Percentiles rank a stretch among this genome's conserved stretches.
phyloP scores from a whole-genome alignment of 2,888 invertebrate genomes.

The Melanostoma scalare region DNA sequence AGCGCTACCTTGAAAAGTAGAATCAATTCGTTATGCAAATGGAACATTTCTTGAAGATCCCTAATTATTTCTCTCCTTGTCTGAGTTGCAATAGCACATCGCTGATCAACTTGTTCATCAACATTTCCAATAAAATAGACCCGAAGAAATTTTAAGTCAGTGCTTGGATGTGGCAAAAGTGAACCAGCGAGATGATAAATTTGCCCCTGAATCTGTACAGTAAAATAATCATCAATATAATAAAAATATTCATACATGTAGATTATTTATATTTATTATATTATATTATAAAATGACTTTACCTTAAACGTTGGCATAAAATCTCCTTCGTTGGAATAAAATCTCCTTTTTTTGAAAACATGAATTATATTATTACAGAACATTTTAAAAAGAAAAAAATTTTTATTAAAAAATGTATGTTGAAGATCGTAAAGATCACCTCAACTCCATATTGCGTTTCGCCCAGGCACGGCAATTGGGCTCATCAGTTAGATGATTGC shows the following conservation, averaged over 20 bases:
- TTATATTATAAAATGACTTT: not conserved
- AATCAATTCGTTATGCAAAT: constrained; percentile 76
- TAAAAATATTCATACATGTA: too few relatives aligned
- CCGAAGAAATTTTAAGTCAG: not conserved
- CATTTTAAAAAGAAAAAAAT: too few relatives aligned
- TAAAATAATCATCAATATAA: not conserved
- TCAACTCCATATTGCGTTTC: too few relatives aligned
- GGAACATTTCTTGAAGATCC: constrained; percentile 47
- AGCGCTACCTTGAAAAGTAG: constrained; percentile 74
- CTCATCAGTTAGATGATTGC: too few relatives aligned
- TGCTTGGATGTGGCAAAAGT: not conserved
- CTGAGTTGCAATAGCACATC: not conserved
- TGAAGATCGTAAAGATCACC: too few relatives aligned
- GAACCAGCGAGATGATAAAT: not conserved
- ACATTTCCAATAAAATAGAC: not conserved
- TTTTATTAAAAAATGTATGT: too few relatives aligned
- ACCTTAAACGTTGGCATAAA: constrained; percentile 25
- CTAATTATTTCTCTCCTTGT: not conserved
- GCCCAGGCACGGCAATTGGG: too few relatives aligned
- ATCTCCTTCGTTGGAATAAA: constrained; percentile 24
- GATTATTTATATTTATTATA: too few relatives aligned
- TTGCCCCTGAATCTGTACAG: constrained; percentile 5
- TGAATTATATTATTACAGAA: too few relatives aligned
- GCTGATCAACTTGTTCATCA: not conserved
- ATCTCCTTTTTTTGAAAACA: not conserved